These are phyloP conservation scores for Caenorhabditis sp. DNA, from an alignment of 2,888 invertebrate genomes.

Conservation along the genomic window DNA sequence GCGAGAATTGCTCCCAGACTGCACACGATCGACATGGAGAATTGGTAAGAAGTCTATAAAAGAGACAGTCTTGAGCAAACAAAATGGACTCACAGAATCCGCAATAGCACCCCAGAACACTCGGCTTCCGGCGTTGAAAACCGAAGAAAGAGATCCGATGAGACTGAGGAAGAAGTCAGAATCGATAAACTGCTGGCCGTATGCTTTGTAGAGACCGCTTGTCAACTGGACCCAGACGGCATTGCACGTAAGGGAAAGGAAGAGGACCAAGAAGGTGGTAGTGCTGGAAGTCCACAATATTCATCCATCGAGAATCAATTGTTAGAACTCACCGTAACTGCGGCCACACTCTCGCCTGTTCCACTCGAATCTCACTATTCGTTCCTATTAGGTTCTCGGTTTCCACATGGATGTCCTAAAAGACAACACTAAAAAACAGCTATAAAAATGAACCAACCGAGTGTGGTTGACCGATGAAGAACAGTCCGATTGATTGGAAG, in stretches of 20 bases:
- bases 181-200: slow-evolving; percentile 75
- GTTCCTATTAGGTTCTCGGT: slow-evolving; percentile 48
- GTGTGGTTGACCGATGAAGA: slow-evolving; percentile 70
- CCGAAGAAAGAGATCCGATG: slow-evolving; percentile 74
- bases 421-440: not conserved
- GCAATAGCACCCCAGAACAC: slow-evolving; percentile 75
- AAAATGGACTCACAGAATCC: slow-evolving; percentile 63
- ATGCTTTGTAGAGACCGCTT: slow-evolving; percentile 76
- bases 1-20: slow-evolving; percentile 70
- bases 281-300: slow-evolving; percentile 66
- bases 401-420: slow-evolving; percentile 46
- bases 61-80: not conserved
- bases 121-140: slow-evolving; percentile 74
- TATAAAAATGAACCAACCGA: slow-evolving; percentile 24
- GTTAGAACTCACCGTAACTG: slow-evolving; percentile 56
- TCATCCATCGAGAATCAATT: no score
- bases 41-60: slow-evolving; percentile 73
- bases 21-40: slow-evolving; percentile 74
- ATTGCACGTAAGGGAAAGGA: slow-evolving; percentile 71
- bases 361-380: slow-evolving; percentile 39
- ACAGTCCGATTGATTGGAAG: slow-evolving; percentile 71
- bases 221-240: slow-evolving; percentile 74
- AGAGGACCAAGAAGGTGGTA: slow-evolving; percentile 70
- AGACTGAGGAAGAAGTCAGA: slow-evolving; percentile 77
- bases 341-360: slow-evolving; percentile 46